phyloP scores from a whole-genome alignment of 2,888 invertebrate species.

The Himalopsyche tibetana region DNA sequence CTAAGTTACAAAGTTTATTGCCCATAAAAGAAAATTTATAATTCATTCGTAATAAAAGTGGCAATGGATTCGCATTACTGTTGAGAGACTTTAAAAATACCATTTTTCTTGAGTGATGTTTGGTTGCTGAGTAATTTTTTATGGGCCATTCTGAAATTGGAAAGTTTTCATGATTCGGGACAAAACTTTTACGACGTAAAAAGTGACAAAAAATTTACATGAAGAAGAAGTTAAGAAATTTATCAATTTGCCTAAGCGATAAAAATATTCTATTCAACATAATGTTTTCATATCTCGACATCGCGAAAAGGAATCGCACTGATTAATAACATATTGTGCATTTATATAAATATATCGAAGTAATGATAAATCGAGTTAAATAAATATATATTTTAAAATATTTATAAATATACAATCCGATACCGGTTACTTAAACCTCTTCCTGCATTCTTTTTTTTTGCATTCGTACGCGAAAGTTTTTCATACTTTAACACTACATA shows the following conservation, averaged over 20 bases:
- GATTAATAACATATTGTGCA: too few relatives aligned
- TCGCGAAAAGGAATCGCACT: too few relatives aligned
- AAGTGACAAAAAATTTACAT: slow-evolving; percentile 23
- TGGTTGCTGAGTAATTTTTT: slow-evolving; percentile 22
- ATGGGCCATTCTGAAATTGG: slow-evolving; percentile 31
- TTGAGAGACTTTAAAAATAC: slow-evolving; percentile 16
- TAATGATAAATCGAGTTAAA: too few relatives aligned
- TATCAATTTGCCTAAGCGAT: slow-evolving; percentile 8
- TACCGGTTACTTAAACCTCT: too few relatives aligned
- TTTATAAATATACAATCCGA: too few relatives aligned
- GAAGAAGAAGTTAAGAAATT: neutral
- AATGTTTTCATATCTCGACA: too few relatives aligned
- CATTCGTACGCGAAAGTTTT: too few relatives aligned
- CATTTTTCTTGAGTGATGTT: slow-evolving; percentile 30
- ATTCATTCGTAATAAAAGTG: slow-evolving; percentile 31
- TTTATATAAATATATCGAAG: too few relatives aligned
- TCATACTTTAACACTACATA: too few relatives aligned
- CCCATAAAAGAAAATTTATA: slow-evolving; percentile 30
- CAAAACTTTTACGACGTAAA: slow-evolving; percentile 35
- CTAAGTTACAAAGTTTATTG: slow-evolving; percentile 1
- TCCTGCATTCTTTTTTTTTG: too few relatives aligned
- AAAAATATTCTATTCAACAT: neutral
- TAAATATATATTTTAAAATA: too few relatives aligned
- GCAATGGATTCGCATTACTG: slow-evolving; percentile 8
- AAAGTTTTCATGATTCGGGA: slow-evolving; percentile 16